These are phyloP conservation scores for Pseudococcus longispinus DNA, from an alignment of 2,888 invertebrate species.

Conservation along the genomic window DNA sequence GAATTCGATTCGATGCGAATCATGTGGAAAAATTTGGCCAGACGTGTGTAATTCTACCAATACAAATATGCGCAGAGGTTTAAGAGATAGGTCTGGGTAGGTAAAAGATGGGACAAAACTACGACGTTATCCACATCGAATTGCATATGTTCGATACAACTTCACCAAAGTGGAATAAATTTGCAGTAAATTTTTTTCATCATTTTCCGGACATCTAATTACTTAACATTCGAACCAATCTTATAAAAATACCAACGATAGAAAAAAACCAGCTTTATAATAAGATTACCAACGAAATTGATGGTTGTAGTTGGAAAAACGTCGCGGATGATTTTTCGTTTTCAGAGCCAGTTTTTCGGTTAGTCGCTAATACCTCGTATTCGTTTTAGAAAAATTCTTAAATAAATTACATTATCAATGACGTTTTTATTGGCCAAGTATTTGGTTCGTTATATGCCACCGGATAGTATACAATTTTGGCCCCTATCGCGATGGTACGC, in stretches of 20 bases:
- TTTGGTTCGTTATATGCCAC: conserved; percentile 30
- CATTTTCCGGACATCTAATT: background rate
- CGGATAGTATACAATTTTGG: conserved; percentile 15
- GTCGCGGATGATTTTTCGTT: conserved; percentile 30
- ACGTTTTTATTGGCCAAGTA: conserved; percentile 20
- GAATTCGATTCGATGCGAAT: background rate
- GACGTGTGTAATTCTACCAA: background rate
- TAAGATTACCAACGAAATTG: background rate
- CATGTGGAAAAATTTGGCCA: background rate
- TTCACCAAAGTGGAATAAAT: background rate
- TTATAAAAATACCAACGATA: background rate
- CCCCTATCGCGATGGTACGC: background rate
- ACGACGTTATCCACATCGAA: background rate
- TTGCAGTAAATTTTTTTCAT: background rate
- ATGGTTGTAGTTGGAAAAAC: background rate
- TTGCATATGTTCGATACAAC: background rate
- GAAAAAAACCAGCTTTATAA: conserved; percentile 9
- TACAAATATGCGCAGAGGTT: background rate
- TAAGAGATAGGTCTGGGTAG: background rate
- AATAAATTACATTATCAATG: conserved; percentile 24
- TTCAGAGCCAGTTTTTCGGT: conserved; percentile 10
- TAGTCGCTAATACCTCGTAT: background rate
- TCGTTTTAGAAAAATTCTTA: background rate
- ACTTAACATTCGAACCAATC: background rate
- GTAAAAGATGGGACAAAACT: background rate